Evolutionary conservation across 1,140 invertebrate genomes (phyloP), one percentile per base, ranked within the genome.

Genomic region (Bilobella aurantiaca): DNA sequence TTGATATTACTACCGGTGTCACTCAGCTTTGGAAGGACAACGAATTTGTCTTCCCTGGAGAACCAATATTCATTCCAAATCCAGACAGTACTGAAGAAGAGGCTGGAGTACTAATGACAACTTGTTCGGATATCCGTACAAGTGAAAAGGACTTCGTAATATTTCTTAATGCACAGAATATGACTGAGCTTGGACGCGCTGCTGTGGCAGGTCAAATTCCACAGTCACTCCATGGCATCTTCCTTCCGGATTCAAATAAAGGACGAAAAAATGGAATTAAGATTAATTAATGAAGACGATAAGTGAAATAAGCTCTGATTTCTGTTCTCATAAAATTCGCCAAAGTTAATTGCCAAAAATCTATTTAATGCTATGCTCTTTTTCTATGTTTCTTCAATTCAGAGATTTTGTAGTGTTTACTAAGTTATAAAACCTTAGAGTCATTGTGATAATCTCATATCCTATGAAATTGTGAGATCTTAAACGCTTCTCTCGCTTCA

Each of bases 141-240:
- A 69, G 70, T 23, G 66, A 72, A 27, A 68, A 72, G 29, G 74
- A 77, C 67, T 80, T 75, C 63, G 56, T 81, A 8, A 34, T 78
- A n/a, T 67, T 80, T 28, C 68, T 81, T 46, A 75, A 80, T 68
- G 78, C 77, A 1, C 69, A 73, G 62, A 76, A 69, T 3, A 74
- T 81, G 69, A 75, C 64, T 18, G 79, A 80, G 71, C 47, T 81
- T 0, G 78, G 75, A 1, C 56, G 78, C 47, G 78, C 78, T 3
- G 68, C 71, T 23, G 70, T 78, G 0, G 67, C 73, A 27, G 71
- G 71, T 46, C 74, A 75, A 59, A 70, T 79, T 60, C 75, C 77
- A 16, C 72, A 74, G 29, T 74, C 75, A 37, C 74, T 81, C 58
- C 79, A 81, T 69, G 79, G 79, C 8, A 37, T 75, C 12, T 75